Evolutionary conservation across 2,113 vertebrate species (phyloP).

Genomic region (Labeo catla): DNA sequence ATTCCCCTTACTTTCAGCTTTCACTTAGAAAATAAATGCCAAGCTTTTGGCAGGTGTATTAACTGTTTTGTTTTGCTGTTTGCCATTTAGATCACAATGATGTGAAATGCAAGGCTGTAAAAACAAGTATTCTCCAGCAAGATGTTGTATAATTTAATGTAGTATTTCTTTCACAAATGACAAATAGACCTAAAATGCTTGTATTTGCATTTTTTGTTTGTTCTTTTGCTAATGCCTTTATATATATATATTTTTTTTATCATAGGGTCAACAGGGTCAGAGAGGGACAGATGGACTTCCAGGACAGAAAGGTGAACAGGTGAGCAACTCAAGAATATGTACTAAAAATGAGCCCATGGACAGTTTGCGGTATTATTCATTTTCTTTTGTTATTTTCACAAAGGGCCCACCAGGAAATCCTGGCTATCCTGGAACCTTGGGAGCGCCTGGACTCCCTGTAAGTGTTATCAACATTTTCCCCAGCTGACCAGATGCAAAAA

Average conservation of each 20-base stretch:
- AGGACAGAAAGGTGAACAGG: constrained; percentile 90
- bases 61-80: constrained; percentile 24
- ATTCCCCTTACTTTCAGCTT: constrained; percentile 44
- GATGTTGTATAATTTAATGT: too few species aligned
- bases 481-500: neutral
- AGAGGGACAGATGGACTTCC: constrained; percentile 78
- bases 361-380: neutral
- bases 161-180: too few species aligned
- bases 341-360: neutral
- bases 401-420: constrained; percentile 88
- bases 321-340: constrained; percentile 58
- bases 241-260: too few species aligned
- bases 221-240: constrained; percentile 51
- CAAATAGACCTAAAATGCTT: neutral
- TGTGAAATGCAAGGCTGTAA: constrained; percentile 39
- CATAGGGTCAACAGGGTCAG: constrained; percentile 93
- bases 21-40: constrained; percentile 52
- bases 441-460: constrained; percentile 89
- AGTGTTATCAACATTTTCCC: constrained; percentile 61
- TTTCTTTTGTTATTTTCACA: neutral
- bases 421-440: constrained; percentile 88
- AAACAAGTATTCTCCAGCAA: constrained; percentile 31
- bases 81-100: constrained; percentile 27
- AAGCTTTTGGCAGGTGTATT: constrained; percentile 46
- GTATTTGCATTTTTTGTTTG: neutral